A percentile compares a stretch with the other conserved stretches of the same genome.
phyloP scores from a whole-genome alignment of 1,140 invertebrate species.

The Gryon sp. region DNA sequence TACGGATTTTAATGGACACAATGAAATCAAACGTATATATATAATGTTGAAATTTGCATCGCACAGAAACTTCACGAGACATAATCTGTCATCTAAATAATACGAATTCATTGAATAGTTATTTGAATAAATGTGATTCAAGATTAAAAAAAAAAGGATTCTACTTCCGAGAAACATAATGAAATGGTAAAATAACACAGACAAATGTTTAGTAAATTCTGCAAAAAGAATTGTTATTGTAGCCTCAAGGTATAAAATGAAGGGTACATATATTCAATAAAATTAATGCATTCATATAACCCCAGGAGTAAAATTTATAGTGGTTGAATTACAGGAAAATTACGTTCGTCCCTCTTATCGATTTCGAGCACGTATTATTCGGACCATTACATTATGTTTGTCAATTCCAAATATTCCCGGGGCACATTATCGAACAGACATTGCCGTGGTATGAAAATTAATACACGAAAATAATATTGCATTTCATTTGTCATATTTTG shows the following conservation, averaged over 20 bases:
- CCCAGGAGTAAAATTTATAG: constrained; percentile 45
- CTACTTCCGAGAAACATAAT: background rate
- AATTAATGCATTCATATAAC: constrained; percentile 47
- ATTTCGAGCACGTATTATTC: constrained; percentile 48
- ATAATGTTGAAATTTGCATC: no score
- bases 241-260: constrained; percentile 29
- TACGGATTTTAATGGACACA: no score
- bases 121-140: no score
- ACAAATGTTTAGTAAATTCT: constrained; percentile 35
- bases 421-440: constrained; percentile 30
- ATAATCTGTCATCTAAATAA: no score
- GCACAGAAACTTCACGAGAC: no score
- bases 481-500: constrained; percentile 22
- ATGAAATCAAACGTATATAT: no score
- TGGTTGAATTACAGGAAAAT: constrained; percentile 47
- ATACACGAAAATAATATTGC: constrained; percentile 37
- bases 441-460: constrained; percentile 28
- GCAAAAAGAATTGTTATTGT: constrained; percentile 8
- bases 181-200: background rate
- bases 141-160: no score
- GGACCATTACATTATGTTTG: constrained; percentile 57
- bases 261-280: constrained; percentile 41
- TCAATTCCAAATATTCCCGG: constrained; percentile 57
- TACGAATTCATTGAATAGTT: no score
- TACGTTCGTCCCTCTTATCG: constrained; percentile 44